Conservation (phyloP, 2,113 vertebrate species). For the Odontesthes bonariensis region DNA sequence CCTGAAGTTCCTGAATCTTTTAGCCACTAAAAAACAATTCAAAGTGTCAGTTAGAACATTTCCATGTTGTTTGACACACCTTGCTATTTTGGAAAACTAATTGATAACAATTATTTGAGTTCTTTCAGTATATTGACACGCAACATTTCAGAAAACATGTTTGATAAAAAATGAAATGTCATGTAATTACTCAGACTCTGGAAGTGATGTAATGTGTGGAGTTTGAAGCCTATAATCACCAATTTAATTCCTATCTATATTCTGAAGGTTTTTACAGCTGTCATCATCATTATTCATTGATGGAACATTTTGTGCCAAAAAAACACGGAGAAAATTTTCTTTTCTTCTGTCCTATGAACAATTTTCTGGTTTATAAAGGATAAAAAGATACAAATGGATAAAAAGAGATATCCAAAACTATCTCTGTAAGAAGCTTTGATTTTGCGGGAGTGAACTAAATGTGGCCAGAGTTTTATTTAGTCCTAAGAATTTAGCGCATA, state of each 20-base stretch:
- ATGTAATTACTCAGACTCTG: neutral
- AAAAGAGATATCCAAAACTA: no score
- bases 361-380: no score
- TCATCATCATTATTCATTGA: neutral
- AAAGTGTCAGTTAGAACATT: conserved; percentile 18
- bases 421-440: no score
- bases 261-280: neutral
- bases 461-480: no score
- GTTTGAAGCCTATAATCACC: neutral
- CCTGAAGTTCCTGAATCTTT: conserved; percentile 87
- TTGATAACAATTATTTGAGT: no score
- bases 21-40: conserved; percentile 82
- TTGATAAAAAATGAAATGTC: neutral
- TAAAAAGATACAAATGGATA: no score
- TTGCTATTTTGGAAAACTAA: neutral
- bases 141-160: neutral
- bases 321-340: no score
- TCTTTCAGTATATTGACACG: neutral
- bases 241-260: neutral
- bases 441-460: no score
- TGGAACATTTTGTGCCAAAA: neutral
- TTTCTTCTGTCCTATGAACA: no score
- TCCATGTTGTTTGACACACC: neutral
- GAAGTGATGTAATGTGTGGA: neutral
- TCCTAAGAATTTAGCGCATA: neutral